Percentiles rank a stretch among this genome's conserved stretches.
Conservation (phyloP, 1,140 invertebrate genomes). For the Coptotermes formosanus region DNA sequence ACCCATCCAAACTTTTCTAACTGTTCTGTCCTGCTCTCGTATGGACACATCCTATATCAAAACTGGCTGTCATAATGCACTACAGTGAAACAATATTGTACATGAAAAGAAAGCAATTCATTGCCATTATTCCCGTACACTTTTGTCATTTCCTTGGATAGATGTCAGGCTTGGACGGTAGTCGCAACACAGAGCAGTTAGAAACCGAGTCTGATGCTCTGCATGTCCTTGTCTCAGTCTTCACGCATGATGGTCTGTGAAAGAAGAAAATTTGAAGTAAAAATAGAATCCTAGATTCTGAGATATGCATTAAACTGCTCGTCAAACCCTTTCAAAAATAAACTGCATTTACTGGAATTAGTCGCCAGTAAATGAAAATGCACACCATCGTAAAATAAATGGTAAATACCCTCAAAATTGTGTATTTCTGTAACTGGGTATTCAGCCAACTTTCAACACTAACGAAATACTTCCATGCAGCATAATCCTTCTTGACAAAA, state of each 20-base stretch:
- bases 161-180: constrained; percentile 4
- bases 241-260: background rate
- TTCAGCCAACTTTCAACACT: too few relatives aligned
- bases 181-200: background rate
- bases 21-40: background rate
- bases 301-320: background rate
- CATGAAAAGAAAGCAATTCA: background rate
- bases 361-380: too few relatives aligned
- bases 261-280: background rate
- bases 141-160: background rate
- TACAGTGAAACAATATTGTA: background rate
- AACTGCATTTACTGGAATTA: too few relatives aligned
- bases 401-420: too few relatives aligned
- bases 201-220: background rate
- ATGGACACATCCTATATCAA: background rate
- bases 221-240: background rate
- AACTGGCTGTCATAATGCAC: background rate
- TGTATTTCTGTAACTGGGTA: too few relatives aligned
- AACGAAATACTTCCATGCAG: too few relatives aligned
- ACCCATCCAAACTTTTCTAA: background rate
- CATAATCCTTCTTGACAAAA: too few relatives aligned
- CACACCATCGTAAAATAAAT: too few relatives aligned
- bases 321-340: too few relatives aligned
- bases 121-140: background rate
- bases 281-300: background rate